phyloP scores from a whole-genome alignment of 2,797 vertebrate species.

The Florisuga fusca region DNA sequence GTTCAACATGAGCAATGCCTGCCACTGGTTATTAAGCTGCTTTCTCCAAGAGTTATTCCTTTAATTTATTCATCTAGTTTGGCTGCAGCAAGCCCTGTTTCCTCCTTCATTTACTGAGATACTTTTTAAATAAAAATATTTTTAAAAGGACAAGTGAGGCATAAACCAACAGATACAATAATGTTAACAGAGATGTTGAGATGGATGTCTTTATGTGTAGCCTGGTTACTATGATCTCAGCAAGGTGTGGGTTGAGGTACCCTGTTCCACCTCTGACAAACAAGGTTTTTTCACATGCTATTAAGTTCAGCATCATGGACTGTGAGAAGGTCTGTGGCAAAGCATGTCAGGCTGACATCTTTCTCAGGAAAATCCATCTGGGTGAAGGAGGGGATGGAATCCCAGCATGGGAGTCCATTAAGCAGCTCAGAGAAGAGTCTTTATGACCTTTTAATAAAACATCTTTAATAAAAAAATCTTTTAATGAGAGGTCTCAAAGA shows the following conservation, averaged over 20 bases:
- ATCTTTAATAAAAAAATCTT: too few species aligned
- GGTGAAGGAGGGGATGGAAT: neutral
- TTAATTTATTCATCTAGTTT: constrained; percentile 24
- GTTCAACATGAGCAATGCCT: constrained; percentile 36
- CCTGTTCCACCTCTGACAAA: neutral
- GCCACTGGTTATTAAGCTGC: constrained; percentile 17
- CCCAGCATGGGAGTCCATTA: neutral
- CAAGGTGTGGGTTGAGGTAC: neutral
- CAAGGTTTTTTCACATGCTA: neutral
- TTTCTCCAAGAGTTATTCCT: neutral
- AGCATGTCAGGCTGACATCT: neutral
- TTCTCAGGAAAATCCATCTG: neutral
- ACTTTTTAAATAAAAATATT: neutral
- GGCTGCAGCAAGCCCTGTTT: neutral
- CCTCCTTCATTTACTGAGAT: neutral
- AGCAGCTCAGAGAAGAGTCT: neutral
- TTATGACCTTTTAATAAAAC: too few species aligned
- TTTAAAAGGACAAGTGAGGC: neutral
- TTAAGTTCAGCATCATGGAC: neutral
- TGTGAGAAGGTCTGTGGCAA: neutral
- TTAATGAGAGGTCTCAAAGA: neutral
- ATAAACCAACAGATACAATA: neutral
- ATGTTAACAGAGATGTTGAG: fast-evolving
- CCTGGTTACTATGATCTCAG: neutral
- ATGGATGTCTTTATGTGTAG: neutral